A percentile compares a stretch with the other conserved stretches of the same genome.
Conservation (phyloP, 2,888 invertebrate genomes). For the Brenthis ino region DNA sequence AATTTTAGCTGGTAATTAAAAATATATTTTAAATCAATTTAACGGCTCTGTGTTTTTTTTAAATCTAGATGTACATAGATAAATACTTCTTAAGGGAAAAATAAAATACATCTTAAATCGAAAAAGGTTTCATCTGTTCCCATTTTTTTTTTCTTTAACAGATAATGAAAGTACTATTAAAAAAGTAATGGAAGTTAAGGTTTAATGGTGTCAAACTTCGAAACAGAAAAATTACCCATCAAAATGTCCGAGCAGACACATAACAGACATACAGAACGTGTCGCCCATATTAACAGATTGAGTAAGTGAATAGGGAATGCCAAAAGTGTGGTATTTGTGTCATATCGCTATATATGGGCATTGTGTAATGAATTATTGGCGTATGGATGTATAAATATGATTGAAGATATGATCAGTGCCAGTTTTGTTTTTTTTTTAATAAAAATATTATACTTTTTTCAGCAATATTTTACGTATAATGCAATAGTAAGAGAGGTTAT, state of each 20-base stretch:
- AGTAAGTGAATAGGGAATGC: slow-evolving; percentile 36
- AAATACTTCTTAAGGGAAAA: no score
- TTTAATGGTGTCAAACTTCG: slow-evolving; percentile 6
- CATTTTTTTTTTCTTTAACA: no score
- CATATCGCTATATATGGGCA: slow-evolving; percentile 16
- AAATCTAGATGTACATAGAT: no score
- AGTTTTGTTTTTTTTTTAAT: background rate
- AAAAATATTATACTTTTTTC: background rate
- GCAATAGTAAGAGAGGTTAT: no score
- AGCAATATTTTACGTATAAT: no score
- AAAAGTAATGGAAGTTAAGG: background rate
- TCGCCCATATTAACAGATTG: slow-evolving; percentile 37
- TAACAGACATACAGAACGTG: slow-evolving; percentile 41
- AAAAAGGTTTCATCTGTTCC: no score
- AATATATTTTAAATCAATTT: no score
- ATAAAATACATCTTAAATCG: no score
- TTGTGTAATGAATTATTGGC: background rate
- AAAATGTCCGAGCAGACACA: slow-evolving; percentile 30
- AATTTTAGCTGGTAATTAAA: no score
- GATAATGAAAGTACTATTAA: background rate
- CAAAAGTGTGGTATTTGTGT: slow-evolving; percentile 30
- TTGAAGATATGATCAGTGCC: background rate
- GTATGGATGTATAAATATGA: background rate
- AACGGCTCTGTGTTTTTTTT: no score
- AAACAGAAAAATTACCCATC: slow-evolving; percentile 26